phyloP scores from a whole-genome alignment of 2,888 invertebrate species.

The Unio pictorum region DNA sequence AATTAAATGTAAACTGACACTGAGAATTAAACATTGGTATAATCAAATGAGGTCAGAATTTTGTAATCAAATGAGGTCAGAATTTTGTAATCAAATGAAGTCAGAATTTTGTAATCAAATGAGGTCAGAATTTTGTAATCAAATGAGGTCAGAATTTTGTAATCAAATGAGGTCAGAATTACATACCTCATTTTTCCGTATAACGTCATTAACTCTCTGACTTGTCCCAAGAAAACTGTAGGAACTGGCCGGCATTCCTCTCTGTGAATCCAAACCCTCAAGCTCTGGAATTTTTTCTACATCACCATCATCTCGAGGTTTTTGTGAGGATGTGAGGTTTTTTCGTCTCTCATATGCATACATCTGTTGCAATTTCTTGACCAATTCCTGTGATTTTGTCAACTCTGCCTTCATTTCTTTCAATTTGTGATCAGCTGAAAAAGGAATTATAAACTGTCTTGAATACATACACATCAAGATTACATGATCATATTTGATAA shows the following conservation, averaged over 20 bases:
- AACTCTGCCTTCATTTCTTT: constrained; percentile 53
- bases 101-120: not conserved
- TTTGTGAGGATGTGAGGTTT: constrained; percentile 25
- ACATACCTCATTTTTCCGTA: constrained; percentile 60
- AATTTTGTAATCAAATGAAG: not conserved
- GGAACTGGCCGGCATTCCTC: constrained; percentile 26
- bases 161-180: not conserved
- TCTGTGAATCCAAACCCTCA: no score
- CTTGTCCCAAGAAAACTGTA: constrained; percentile 40
- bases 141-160: not conserved
- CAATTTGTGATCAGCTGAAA: constrained; percentile 47
- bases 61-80: not conserved
- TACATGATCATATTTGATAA: no score
- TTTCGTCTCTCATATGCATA: constrained; percentile 48
- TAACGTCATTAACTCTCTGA: constrained; percentile 55
- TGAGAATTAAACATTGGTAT: not conserved
- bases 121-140: not conserved
- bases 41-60: not conserved
- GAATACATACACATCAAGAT: no score
- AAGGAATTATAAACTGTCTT: not conserved
- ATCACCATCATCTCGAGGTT: constrained; percentile 17
- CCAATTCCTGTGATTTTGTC: constrained; percentile 47
- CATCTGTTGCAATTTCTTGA: constrained; percentile 53
- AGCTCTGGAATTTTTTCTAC: constrained; percentile 15
- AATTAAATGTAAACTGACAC: not conserved